Percentiles rank a stretch among this genome's conserved stretches.
phyloP scores from a whole-genome alignment of 2,888 invertebrate genomes.

The Crematogaster levior region DNA sequence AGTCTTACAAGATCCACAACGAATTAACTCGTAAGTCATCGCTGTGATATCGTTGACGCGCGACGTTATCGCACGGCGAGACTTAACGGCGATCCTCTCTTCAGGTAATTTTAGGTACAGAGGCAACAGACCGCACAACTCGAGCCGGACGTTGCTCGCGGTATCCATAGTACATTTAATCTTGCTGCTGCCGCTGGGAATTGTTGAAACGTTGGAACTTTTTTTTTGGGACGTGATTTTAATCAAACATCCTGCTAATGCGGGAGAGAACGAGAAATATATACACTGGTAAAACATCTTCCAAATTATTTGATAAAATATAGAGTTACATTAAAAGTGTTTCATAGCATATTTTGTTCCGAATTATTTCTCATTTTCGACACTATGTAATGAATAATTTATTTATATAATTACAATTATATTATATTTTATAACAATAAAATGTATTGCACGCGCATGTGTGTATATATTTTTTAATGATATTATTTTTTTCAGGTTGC shows the following conservation, averaged over 20 bases:
- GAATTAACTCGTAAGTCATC: slow-evolving; percentile 77
- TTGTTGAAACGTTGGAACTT: slow-evolving; percentile 83
- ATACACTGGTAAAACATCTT: slow-evolving; percentile 78
- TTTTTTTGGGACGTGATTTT: slow-evolving; percentile 82
- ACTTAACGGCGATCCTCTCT: background rate
- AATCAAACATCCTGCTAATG: slow-evolving; percentile 71
- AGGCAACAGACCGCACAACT: slow-evolving; percentile 73
- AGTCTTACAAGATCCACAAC: slow-evolving; percentile 75
- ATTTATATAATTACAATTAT: background rate
- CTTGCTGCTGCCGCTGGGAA: slow-evolving; percentile 82
- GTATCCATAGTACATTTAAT: slow-evolving; percentile 83
- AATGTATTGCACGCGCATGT: background rate
- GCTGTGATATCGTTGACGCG: background rate
- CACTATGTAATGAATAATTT: background rate
- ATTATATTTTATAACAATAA: background rate
- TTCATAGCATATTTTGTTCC: background rate
- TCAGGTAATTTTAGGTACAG: slow-evolving; percentile 74
- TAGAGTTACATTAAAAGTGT: background rate
- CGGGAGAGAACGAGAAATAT: slow-evolving; percentile 74
- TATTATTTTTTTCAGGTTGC: slow-evolving; percentile 76
- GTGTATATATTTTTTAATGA: background rate
- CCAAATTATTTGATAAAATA: background rate
- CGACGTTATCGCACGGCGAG: background rate
- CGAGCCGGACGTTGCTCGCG: slow-evolving; percentile 81
- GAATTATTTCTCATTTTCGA: background rate